Conservation (phyloP, 2,113 vertebrate genomes). For the Entomyzon cyanotis region DNA sequence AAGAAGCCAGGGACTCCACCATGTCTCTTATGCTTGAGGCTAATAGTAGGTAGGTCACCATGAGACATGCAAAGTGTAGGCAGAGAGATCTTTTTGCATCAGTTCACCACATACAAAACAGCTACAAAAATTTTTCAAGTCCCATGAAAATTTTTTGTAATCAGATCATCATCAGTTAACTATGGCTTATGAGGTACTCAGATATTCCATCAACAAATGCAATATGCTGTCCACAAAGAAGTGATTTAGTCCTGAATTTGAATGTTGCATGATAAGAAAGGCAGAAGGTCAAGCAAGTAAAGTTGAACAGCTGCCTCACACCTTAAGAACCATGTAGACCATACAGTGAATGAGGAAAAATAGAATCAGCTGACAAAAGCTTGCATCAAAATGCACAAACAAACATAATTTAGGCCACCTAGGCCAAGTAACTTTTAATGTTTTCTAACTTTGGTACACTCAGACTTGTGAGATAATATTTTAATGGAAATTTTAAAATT, state of each 20-base stretch:
- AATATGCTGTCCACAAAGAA: background rate
- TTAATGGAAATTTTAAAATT: background rate
- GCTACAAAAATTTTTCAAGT: background rate
- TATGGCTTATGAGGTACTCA: background rate
- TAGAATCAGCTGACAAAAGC: background rate
- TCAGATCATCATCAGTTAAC: background rate
- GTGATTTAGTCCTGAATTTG: background rate
- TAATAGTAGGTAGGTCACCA: background rate
- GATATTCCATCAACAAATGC: background rate
- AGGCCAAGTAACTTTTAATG: background rate
- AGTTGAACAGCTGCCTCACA: background rate
- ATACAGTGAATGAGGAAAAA: background rate
- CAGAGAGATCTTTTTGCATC: background rate
- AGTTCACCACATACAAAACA: background rate
- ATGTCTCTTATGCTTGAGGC: background rate
- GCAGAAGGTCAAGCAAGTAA: background rate
- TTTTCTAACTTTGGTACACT: background rate
- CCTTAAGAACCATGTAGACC: background rate
- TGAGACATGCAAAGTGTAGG: background rate
- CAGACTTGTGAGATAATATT: background rate
- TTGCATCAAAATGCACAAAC: background rate
- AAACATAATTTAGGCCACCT: background rate
- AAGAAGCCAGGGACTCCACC: background rate
- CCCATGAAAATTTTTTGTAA: background rate
- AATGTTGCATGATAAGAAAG: background rate